phyloP scores from a whole-genome alignment of 2,797 vertebrate genomes.

The Lepilemur ruficaudatus region DNA sequence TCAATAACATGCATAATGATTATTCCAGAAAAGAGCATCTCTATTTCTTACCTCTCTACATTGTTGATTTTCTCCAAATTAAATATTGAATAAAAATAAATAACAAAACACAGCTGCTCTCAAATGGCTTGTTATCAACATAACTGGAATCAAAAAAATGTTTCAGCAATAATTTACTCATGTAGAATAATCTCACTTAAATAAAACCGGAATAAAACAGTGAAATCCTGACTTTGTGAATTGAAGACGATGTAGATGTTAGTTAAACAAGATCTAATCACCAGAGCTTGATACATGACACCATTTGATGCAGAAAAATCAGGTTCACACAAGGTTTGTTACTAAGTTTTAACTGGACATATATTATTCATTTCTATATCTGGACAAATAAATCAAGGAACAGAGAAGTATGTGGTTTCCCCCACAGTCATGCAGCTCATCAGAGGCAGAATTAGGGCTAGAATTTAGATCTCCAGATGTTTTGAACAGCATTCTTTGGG shows the following conservation, averaged over 20 bases:
- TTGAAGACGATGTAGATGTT: not conserved
- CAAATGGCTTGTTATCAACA: conserved; percentile 5
- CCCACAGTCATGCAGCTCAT: not conserved
- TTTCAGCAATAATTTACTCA: not conserved
- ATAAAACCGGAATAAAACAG: conserved; percentile 8
- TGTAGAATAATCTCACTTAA: not conserved
- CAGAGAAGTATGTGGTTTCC: not conserved
- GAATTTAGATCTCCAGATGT: not conserved
- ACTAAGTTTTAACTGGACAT: not conserved
- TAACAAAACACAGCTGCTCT: conserved; percentile 1
- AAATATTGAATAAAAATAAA: conserved; percentile 60
- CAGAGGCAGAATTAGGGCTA: not conserved
- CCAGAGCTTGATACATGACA: not conserved
- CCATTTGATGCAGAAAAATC: not conserved
- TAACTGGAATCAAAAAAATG: not conserved
- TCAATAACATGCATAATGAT: not conserved
- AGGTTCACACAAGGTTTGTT: not conserved
- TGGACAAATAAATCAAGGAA: conserved; percentile 6
- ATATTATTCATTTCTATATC: not conserved
- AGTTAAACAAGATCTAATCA: not conserved
- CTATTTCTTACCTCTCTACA: not conserved
- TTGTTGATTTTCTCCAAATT: conserved; percentile 50
- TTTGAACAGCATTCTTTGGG: not conserved
- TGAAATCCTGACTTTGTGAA: not conserved
- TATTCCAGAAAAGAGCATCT: not conserved